Base-by-base conservation (phyloP, 1,140 invertebrate species). In the Ptiloglossa arizonensis region DNA sequence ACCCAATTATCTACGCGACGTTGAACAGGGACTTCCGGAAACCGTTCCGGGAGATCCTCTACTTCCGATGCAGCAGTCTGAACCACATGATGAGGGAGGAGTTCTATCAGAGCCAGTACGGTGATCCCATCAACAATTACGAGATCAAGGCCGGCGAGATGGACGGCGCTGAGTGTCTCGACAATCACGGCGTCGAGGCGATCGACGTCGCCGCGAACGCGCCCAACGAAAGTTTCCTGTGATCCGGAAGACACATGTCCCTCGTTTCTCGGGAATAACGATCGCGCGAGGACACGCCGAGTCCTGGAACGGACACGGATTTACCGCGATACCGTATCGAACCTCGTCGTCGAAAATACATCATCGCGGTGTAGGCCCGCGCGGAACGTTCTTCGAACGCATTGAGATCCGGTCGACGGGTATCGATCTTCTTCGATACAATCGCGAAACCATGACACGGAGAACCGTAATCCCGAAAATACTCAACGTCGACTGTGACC, bases 1-100 rank as follows among this genome's bases (percentile, higher is more conserved):
- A 99, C 90, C 98, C 98, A 0, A 96, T 98, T 70, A 98, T 99
- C 59, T 98, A 98, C 91, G 97, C 97, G 0, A 98, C 97, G 5
- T 93, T 98, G 32, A 98, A 98, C 87, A 94, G 96, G 52, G 98
- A 99, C 89, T 99, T 99, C 90, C 95, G 98, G 67, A 96, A 97
- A 86, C 97, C 98, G 9, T 99, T 98, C 92, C 95, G 97, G 88
- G 96, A 97, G 87, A 98, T 98, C 56, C 93, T 98, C 0, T 98
- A 96, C 91, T 97, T 97, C 89, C 94, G 97, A 27, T 98, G 97
- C 90, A 95, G 96, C 50, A 97, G 97, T 67, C 93, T 98, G 56
- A 97, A 98, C 89, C 95, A 96, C 82, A 97, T 97, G 94, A 97
- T 98, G 96, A 93, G 97, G 5, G 97, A 98, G 86, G 97, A 98